These are phyloP conservation scores for Polymixis flavicincta DNA, from an alignment of 2,888 invertebrate genomes.

Conservation along the genomic window DNA sequence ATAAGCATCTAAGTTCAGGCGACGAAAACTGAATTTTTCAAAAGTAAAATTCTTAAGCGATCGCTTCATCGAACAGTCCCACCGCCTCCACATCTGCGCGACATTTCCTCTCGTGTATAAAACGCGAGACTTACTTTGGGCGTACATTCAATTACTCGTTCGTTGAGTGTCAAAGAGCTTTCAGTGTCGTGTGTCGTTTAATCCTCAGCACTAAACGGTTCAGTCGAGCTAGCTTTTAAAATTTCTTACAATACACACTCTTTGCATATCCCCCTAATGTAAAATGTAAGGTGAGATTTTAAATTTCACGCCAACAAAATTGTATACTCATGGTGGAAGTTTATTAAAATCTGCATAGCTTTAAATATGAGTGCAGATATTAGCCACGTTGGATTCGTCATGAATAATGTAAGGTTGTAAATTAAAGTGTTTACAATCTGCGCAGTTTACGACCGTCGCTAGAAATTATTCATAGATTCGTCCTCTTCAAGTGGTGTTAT, in stretches of 20 bases:
- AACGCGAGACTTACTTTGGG: slow-evolving; percentile 69
- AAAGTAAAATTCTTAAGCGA: slow-evolving; percentile 31
- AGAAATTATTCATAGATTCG: slow-evolving; percentile 62
- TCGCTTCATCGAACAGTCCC: slow-evolving; percentile 55
- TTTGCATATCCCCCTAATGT: slow-evolving; percentile 49
- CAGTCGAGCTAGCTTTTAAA: slow-evolving; percentile 64
- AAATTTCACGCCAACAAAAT: slow-evolving; percentile 49
- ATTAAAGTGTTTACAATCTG: slow-evolving; percentile 59
- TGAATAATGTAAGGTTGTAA: slow-evolving; percentile 60
- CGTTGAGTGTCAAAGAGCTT: slow-evolving; percentile 80
- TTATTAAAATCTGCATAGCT: slow-evolving; percentile 49
- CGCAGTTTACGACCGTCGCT: slow-evolving; percentile 48
- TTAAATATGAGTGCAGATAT: slow-evolving; percentile 31
- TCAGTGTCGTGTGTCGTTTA: slow-evolving; percentile 74
- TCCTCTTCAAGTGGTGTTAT: slow-evolving; percentile 24
- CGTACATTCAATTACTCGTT: slow-evolving; percentile 79
- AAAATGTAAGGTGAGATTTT: slow-evolving; percentile 52
- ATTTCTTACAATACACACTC: slow-evolving; percentile 54
- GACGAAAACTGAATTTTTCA: slow-evolving; percentile 32
- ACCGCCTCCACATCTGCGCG: slow-evolving; percentile 33
- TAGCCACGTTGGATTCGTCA: slow-evolving; percentile 23
- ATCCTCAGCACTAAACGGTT: slow-evolving; percentile 71
- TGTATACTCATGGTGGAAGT: slow-evolving; percentile 23
- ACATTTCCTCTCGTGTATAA: slow-evolving; percentile 56
- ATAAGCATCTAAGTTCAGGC: neutral